Base-by-base conservation (phyloP, 2,797 vertebrate genomes). In the Typhlichthys subterraneus region DNA sequence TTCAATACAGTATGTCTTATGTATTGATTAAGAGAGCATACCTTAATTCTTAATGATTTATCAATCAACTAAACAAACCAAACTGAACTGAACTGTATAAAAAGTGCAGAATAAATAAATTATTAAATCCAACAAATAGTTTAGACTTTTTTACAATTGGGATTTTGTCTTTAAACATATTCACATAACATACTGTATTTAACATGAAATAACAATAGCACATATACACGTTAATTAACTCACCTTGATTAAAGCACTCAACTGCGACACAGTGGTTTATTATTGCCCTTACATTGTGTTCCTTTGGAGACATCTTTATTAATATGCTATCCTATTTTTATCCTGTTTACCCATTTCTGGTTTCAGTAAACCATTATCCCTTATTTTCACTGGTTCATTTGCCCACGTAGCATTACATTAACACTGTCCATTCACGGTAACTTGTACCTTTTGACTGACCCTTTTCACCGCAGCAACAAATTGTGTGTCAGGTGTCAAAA, bases 291-390 rank as follows among this genome's bases (percentile, higher is more conserved):
- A 66, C 23, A 48, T 5, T 9, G 10, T n/a, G 49, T 57, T 51
- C 13, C 55, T 75, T 73, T 59, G 59, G 53, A 67, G 63, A 33
- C n/a, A 29, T 11, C 19, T 61, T 48, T 59, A 73, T 82, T 61
- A 69, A 29, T 29, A 29, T 29, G 42, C 2, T 59, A 0, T 61
- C 75, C 72, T 67, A 72, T 76, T 76, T 72, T 67, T 10, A 46
- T 72, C 59, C 73, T 54, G 79, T 70, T 72, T 67, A 59, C 50
- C 50, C 52, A 67, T 59, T 53, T 51, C 60, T 56, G 57, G 45
- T 15, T 12, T 52, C 46, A 46, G 57, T 63, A 59, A 61, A 81
- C 81, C 75, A 63, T 79, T 83, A 81, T 53, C 2, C 10, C 12
- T 67, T 14, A 70, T 75, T 51, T 72, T 55, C 2, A 19, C 51